Evolutionary conservation across 2,797 vertebrate species (phyloP).

Genomic region (Parauchenoglanis punctatus): DNA sequence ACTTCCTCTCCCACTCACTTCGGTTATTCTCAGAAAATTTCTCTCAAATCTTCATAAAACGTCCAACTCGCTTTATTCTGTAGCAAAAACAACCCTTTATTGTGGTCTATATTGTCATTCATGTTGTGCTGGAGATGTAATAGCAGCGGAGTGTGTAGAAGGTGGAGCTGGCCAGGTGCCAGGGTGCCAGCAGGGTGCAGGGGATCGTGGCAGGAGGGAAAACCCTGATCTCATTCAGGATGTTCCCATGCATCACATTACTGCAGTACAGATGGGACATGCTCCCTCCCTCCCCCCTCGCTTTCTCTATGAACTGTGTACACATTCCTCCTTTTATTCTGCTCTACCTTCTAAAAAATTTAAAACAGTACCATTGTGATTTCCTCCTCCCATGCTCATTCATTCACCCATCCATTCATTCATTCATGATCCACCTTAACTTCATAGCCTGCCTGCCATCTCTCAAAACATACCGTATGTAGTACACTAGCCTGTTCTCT

Average conservation of each 20-base stretch:
- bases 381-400: not conserved
- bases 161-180: conserved; percentile 27
- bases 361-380: not conserved
- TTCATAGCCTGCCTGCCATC: not conserved
- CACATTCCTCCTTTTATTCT: not conserved
- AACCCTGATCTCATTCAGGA: conserved; percentile 72
- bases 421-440: not conserved
- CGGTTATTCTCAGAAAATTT: conserved; percentile 1
- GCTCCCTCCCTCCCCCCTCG: conserved; percentile 39
- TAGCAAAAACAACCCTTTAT: conserved; percentile 28
- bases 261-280: conserved; percentile 72
- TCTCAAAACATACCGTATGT: not conserved
- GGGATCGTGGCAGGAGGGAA: conserved; percentile 67
- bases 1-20: not conserved
- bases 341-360: too few species aligned
- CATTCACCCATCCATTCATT: not conserved
- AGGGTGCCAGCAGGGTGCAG: conserved; percentile 64
- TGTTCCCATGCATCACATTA: conserved; percentile 69
- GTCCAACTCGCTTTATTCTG: not conserved
- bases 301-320: not conserved
- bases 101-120: conserved; percentile 22
- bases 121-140: conserved; percentile 58
- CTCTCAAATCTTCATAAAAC: not conserved
- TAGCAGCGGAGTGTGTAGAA: conserved; percentile 9
- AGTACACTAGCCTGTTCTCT: not conserved